Percentiles rank a stretch among this genome's conserved stretches.
Evolutionary conservation across 2,888 invertebrate species (phyloP).

Genomic region (Pachliopta kotzebuea): DNA sequence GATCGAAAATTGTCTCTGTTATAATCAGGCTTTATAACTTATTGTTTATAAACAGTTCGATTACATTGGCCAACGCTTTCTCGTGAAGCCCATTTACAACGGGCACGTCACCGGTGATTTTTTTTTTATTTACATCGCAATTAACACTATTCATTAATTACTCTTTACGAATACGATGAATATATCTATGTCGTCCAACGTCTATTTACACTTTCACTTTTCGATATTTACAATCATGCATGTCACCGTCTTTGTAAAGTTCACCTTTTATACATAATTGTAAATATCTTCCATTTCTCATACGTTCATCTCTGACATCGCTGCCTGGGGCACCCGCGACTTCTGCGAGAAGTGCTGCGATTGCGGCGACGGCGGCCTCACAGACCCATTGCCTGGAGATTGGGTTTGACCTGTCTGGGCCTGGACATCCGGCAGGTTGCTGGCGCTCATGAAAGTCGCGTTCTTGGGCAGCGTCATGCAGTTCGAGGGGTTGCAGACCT

Average conservation of each 20-base stretch:
- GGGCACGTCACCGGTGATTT: constrained; percentile 39
- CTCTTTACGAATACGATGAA: constrained; percentile 9
- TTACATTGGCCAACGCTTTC: constrained; percentile 22
- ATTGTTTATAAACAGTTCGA: constrained; percentile 17
- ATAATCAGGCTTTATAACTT: constrained; percentile 14
- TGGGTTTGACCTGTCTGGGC: constrained; percentile 71
- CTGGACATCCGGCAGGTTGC: constrained; percentile 74
- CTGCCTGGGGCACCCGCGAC: constrained; percentile 86
- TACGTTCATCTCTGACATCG: constrained; percentile 94
- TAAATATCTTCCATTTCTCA: constrained; percentile 84
- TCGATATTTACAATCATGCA: constrained; percentile 76
- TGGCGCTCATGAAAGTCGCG: constrained; percentile 71
- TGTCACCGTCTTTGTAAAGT: constrained; percentile 48
- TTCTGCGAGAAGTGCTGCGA: constrained; percentile 73
- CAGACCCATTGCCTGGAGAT: constrained; percentile 66
- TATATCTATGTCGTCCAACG: constrained; percentile 8
- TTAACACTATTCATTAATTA: constrained; percentile 25
- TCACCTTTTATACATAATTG: constrained; percentile 78
- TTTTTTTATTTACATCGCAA: constrained; percentile 34
- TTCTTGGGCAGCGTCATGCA: constrained; percentile 84
- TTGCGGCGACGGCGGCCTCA: constrained; percentile 66
- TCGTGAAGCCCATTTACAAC: constrained; percentile 44
- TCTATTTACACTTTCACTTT: constrained; percentile 49
- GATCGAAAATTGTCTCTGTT: constrained; percentile 11
- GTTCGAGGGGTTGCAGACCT: constrained; percentile 70